Percentiles rank a stretch among this genome's conserved stretches.
Evolutionary conservation across 2,113 vertebrate species (phyloP).

Genomic region (Engraulis encrasicolus): DNA sequence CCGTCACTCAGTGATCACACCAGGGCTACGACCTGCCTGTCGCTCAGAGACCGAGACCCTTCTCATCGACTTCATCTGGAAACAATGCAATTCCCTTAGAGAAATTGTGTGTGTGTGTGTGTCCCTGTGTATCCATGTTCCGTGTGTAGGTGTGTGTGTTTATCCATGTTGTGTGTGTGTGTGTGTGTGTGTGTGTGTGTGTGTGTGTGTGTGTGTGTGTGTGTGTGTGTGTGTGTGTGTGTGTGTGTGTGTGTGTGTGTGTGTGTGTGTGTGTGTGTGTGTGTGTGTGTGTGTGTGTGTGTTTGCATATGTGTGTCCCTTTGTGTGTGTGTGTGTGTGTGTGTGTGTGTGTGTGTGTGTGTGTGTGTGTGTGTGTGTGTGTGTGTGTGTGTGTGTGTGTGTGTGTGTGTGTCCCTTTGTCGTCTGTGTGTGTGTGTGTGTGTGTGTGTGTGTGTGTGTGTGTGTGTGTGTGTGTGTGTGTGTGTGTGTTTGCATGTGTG

Average conservation of each 20-base stretch:
- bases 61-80: slow-evolving; percentile 60
- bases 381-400: slow-evolving; percentile 56
- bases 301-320: not conserved
- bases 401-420: too few relatives aligned
- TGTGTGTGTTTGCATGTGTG: too few relatives aligned
- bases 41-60: slow-evolving; percentile 1
- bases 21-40: not conserved
- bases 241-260: slow-evolving; percentile 42
- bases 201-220: too few relatives aligned
- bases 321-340: too few relatives aligned
- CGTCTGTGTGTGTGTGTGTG: slow-evolving; percentile 5
- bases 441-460: slow-evolving; percentile 52
- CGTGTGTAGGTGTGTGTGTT: slow-evolving; percentile 42
- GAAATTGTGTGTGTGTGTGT: slow-evolving; percentile 36
- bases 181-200: slow-evolving; percentile 13
- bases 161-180: slow-evolving; percentile 53
- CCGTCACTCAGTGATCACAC: not conserved
- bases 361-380: too few relatives aligned
- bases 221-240: too few relatives aligned
- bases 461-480: too few relatives aligned
- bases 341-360: too few relatives aligned
- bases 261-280: not conserved
- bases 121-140: slow-evolving; percentile 32
- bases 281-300: slow-evolving; percentile 46
- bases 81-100: slow-evolving; percentile 61